Evolutionary conservation across 1,140 invertebrate genomes (phyloP).

Genomic region (Batillaria attramentaria): DNA sequence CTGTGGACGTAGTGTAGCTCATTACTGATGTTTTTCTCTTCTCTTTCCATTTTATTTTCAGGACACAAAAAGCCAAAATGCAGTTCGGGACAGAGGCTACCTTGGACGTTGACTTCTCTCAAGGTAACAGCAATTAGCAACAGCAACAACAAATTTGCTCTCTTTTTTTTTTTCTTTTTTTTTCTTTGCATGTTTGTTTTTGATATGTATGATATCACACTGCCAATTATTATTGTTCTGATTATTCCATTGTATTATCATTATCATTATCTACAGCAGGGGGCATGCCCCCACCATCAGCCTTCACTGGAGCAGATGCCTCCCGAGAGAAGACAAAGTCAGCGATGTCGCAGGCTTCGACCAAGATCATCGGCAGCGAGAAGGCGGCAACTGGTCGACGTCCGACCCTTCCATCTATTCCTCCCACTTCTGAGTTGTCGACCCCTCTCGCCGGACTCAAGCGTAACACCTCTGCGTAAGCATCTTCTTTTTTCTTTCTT

Average conservation of each 20-base stretch:
- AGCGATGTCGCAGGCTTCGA: conserved; percentile 41
- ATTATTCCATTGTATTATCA: no score
- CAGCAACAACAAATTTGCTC: neutral
- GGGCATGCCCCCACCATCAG: conserved; percentile 1
- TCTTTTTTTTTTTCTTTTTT: neutral
- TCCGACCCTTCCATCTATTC: conserved; percentile 12
- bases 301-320: conserved; percentile 1
- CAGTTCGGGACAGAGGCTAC: conserved; percentile 60
- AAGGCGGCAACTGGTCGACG: conserved; percentile 15
- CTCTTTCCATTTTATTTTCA: conserved; percentile 49
- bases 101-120: conserved; percentile 53
- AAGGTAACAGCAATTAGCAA: neutral
- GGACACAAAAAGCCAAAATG: conserved; percentile 60
- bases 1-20: no score
- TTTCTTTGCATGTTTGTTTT: neutral
- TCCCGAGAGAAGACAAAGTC: conserved; percentile 56
- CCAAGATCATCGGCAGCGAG: conserved; percentile 22
- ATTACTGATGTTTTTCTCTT: no score
- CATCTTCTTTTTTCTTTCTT: no score
- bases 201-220: conserved; percentile 8
- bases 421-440: neutral
- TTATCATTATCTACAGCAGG: neutral
- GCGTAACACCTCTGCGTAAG: no score
- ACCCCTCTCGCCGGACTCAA: no score
- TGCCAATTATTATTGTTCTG: neutral